These are phyloP conservation scores for Siderastrea siderea DNA, from an alignment of 92 coral and sea anemone genomes.

Conservation along the genomic window DNA sequence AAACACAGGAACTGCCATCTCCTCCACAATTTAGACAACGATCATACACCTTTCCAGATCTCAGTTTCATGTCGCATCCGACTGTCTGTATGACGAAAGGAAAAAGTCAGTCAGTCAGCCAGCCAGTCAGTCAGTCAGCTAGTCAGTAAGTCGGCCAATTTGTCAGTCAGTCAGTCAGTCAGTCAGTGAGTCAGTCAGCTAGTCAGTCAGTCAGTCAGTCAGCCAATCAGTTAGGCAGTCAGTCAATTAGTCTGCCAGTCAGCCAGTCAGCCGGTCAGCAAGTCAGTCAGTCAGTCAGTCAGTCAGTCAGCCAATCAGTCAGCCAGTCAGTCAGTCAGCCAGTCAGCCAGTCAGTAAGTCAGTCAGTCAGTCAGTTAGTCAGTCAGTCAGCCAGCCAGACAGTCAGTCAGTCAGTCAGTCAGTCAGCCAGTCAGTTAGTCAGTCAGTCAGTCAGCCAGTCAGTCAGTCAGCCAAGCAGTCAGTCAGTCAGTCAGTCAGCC, in stretches of 20 bases:
- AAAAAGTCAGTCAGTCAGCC: neutral
- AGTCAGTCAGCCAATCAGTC: no score
- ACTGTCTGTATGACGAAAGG: slow-evolving; percentile 63
- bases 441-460: no score
- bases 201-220: slow-evolving; percentile 6
- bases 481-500: no score
- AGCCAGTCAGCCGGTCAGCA: no score
- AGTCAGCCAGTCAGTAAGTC: no score
- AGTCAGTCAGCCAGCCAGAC: no score
- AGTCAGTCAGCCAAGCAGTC: no score
- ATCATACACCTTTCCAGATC: slow-evolving; percentile 66
- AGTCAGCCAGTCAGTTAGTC: no score
- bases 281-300: no score
- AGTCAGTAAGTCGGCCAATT: neutral
- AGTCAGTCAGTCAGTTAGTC: no score
- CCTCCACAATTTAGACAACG: slow-evolving; percentile 90
- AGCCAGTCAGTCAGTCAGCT: slow-evolving; percentile 7
- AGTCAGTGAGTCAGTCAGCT: slow-evolving; percentile 5
- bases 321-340: no score
- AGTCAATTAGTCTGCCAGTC: neutral
- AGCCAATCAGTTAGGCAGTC: neutral
- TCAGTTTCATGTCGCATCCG: slow-evolving; percentile 76
- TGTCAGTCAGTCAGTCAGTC: neutral
- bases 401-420: no score
- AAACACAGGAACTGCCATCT: slow-evolving; percentile 80